phyloP scores from a whole-genome alignment of 2,888 invertebrate genomes.

The Papilio protenor region DNA sequence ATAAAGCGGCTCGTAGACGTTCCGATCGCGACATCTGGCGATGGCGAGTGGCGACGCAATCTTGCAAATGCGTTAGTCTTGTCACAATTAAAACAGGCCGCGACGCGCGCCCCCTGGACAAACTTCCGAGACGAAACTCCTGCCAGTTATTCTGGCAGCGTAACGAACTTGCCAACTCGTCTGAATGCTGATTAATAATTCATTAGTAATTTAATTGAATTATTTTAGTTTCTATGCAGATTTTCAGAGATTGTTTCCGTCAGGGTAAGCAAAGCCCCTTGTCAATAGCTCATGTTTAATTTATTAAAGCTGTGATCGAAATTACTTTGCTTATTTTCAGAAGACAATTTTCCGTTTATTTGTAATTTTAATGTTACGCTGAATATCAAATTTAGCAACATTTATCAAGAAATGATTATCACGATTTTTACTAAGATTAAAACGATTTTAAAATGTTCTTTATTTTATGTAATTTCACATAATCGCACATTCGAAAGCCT shows the following conservation, averaged over 20 bases:
- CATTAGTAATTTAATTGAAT: slow-evolving; percentile 35
- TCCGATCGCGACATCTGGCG: slow-evolving; percentile 42
- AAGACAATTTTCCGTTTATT: not conserved
- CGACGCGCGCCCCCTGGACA: slow-evolving; percentile 41
- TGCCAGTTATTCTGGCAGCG: slow-evolving; percentile 38
- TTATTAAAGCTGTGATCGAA: slow-evolving; percentile 7
- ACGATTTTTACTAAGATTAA: not conserved
- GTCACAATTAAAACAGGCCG: slow-evolving; percentile 57
- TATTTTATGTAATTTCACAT: too few species aligned
- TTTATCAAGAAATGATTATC: not conserved
- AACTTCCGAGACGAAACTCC: slow-evolving; percentile 56
- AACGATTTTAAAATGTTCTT: not conserved
- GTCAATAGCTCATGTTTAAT: slow-evolving; percentile 25
- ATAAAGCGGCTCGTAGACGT: slow-evolving; percentile 43
- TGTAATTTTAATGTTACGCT: not conserved
- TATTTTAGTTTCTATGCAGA: slow-evolving; percentile 29
- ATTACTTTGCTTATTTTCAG: not conserved
- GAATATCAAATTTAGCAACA: not conserved
- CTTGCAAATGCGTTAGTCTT: slow-evolving; percentile 67
- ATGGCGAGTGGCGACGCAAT: slow-evolving; percentile 42
- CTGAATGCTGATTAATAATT: slow-evolving; percentile 40
- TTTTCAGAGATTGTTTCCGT: slow-evolving; percentile 27
- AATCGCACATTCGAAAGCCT: too few species aligned
- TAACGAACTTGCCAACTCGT: slow-evolving; percentile 43
- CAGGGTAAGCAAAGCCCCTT: slow-evolving; percentile 15